Base-by-base conservation (phyloP, 2,113 vertebrate species). In the Pituophis catenifer region DNA sequence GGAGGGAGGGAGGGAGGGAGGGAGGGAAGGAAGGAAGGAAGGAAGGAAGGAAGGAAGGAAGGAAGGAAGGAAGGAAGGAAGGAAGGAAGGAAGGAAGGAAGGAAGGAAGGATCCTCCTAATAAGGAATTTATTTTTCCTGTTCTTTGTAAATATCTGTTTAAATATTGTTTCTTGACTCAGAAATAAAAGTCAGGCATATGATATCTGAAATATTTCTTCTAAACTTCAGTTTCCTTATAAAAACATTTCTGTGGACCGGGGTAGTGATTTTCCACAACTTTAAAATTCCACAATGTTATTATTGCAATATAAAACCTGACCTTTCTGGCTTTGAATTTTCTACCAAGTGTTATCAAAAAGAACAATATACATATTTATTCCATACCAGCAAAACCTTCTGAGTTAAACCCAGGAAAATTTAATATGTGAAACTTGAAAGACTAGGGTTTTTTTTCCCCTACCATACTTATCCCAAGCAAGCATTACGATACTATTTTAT, bases 371-470 rank as follows among this genome's bases (percentile, higher is more conserved):
- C 33, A 81, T 87, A 50, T 81, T 86, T 29, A 50, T 70, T 94
- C n/a, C 62, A 55, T 91, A 89, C 1, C 92, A 0, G 10, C 88
- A 59, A 86, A 93, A 93, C 65, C 0, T 55, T 93, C 90, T 89
- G n/a, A 91, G 3, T 11, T 86, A 95, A 94, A 70, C 13, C 26
- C 85, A 86, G 29, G 95, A 95, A 95, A 5, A 15, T 5, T 2
- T 94, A 88, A 90, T 0, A 0, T 3, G 3, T 50, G 8, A 92
- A 54, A 57, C 48, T 53, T 91, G 29, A 11, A 38, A 89, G 93
- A 70, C 53, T 48, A 19, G 17, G 11, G 23, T 93, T 94, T 95
- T 33, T 24, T 19, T 19, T 23, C 2, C 24, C 1, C 33, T 91
- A 91, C 33, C 53, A 59, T 0, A 5, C 1, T 89, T 90, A 24